Evolutionary conservation across 2,888 invertebrate species (phyloP).

Genomic region (Lycia hirtaria): DNA sequence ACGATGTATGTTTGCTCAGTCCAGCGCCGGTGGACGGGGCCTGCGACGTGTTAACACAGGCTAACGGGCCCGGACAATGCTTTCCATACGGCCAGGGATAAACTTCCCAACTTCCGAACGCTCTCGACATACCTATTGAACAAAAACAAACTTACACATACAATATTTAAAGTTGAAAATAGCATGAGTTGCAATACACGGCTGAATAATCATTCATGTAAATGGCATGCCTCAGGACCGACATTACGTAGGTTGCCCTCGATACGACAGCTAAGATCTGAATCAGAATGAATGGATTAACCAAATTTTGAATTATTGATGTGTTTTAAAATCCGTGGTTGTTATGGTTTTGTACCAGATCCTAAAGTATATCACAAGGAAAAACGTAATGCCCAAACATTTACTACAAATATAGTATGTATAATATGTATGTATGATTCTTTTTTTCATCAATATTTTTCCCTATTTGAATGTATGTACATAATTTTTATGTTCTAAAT

Average conservation of each 20-base stretch:
- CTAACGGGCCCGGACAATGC: slow-evolving; percentile 67
- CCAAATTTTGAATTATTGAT: slow-evolving; percentile 62
- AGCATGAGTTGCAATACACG: slow-evolving; percentile 42
- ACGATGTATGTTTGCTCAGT: slow-evolving; percentile 52
- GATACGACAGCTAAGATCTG: slow-evolving; percentile 61
- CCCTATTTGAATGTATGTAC: no score
- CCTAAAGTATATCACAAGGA: neutral
- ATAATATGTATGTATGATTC: no score
- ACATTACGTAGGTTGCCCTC: slow-evolving; percentile 73
- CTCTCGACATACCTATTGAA: slow-evolving; percentile 42
- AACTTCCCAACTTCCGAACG: slow-evolving; percentile 65
- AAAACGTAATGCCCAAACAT: no score
- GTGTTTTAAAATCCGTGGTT: slow-evolving; percentile 50
- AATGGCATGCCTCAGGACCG: slow-evolving; percentile 72
- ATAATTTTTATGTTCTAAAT: no score
- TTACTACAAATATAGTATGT: no score
- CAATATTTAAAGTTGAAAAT: slow-evolving; percentile 49
- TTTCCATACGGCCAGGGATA: slow-evolving; percentile 66
- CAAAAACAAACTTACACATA: slow-evolving; percentile 51
- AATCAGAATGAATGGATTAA: slow-evolving; percentile 70
- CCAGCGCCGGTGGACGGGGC: slow-evolving; percentile 37
- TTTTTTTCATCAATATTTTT: no score
- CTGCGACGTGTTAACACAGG: slow-evolving; percentile 63
- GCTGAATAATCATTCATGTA: slow-evolving; percentile 78
- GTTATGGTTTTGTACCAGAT: neutral